phyloP scores from a whole-genome alignment of 2,113 vertebrate genomes.

The Dasyornis broadbenti region DNA sequence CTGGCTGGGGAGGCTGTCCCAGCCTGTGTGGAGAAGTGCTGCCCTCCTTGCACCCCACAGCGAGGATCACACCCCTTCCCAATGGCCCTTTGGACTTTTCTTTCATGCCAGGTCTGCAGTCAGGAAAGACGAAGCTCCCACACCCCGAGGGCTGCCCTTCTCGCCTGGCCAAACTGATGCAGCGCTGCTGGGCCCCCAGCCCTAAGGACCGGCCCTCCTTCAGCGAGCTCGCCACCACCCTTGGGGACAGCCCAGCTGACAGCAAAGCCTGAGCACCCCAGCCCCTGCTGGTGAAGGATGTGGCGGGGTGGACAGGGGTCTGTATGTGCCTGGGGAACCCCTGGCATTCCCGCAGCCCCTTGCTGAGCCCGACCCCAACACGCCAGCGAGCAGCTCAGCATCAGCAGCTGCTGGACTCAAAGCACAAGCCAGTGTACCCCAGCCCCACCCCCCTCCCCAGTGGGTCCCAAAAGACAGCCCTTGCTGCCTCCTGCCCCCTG shows the following conservation, averaged over 20 bases:
- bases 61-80: neutral
- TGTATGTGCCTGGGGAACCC: neutral
- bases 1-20: neutral
- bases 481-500: neutral
- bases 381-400: neutral
- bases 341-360: neutral
- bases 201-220: constrained; percentile 95
- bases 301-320: neutral
- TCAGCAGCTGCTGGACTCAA: constrained; percentile 59
- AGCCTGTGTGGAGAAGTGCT: neutral
- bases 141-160: constrained; percentile 87
- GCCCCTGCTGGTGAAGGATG: neutral
- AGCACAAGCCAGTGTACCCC: constrained; percentile 68
- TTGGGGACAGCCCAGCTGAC: constrained; percentile 84
- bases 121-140: constrained; percentile 80
- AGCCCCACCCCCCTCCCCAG: neutral
- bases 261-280: constrained; percentile 84
- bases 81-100: neutral
- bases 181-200: constrained; percentile 88
- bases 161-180: constrained; percentile 90
- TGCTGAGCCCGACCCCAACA: neutral
- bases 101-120: constrained; percentile 78
- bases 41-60: neutral
- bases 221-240: constrained; percentile 82
- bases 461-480: constrained; percentile 5